Base-by-base conservation (phyloP, 2,888 invertebrate genomes). In the Clostera curtula region DNA sequence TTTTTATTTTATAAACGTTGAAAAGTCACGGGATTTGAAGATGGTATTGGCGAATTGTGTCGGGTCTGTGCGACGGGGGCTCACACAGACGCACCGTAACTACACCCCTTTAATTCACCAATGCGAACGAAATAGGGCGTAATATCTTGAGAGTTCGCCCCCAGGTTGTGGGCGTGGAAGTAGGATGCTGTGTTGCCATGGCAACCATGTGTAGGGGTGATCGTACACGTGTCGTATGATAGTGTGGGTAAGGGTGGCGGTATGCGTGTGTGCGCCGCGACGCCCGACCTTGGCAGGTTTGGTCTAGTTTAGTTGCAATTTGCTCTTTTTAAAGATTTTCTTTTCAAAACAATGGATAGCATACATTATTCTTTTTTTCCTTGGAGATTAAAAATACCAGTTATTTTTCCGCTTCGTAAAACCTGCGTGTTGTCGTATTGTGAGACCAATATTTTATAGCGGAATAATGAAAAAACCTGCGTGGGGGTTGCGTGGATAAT, bases 111-210 rank as follows among this genome's bases (percentile, higher is more conserved):
- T 75, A 61, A 66, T 71, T 74, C 79, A 62, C 80, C 79, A 79
- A 77, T 77, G 70, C 79, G 75, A 66, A 64, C 74, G 76, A 73
- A 74, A 76, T 75, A 77, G 79, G 77, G 80, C 77, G 82, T 77
- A 75, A 76, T 79, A 79, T 75, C 80, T 82, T 74, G 75, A 79
- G 76, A 80, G 75, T 76, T 72, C 74, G 73, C 72, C 77, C 79
- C 79, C 72, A 68, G 80, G 77, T 83, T 75, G 86, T 72, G 79
- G 84, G 84, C 74, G 83, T 80, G 82, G 84, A 77, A 83, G 77
- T 76, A 79, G 86, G 86, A 82, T 83, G 84, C 85, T 86, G 86
- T 83, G 87, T 87, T 73, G 82, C 83, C 72, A 86, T 85, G 85
- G 80, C 82, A 67, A 87, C 87, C 70, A 65, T 61, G 69, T 74